phyloP scores from a whole-genome alignment of 2,888 invertebrate species.

The Drosophila neutralis region DNA sequence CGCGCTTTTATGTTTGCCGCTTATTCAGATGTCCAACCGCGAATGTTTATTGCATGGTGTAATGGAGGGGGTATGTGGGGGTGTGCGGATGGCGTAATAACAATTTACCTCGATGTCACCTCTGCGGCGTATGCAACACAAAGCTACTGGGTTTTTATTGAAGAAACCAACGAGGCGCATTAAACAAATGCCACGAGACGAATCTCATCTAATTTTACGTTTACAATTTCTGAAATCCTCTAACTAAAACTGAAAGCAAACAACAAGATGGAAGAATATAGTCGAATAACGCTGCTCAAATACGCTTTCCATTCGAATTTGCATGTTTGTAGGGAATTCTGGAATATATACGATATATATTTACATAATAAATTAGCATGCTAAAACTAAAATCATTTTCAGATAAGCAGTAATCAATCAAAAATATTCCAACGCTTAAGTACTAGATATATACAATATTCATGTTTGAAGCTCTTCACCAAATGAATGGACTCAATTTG shows the following conservation, averaged over 20 bases:
- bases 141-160: slow-evolving; percentile 46
- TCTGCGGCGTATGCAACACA: slow-evolving; percentile 34
- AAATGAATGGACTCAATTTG: slow-evolving; percentile 9
- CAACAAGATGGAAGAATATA: not conserved
- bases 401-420: not conserved
- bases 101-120: slow-evolving; percentile 69
- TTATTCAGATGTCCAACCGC: slow-evolving; percentile 43
- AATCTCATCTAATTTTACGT: slow-evolving; percentile 77
- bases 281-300: not conserved
- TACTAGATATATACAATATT: not conserved
- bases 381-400: not conserved
- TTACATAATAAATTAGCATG: not conserved
- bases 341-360: not conserved
- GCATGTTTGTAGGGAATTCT: not conserved
- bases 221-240: slow-evolving; percentile 48
- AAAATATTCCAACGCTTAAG: not conserved
- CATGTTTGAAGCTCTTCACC: not conserved
- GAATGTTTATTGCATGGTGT: slow-evolving; percentile 52
- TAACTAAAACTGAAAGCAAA: slow-evolving; percentile 17
- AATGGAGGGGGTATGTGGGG: not conserved
- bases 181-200: slow-evolving; percentile 70
- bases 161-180: slow-evolving; percentile 69
- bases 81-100: slow-evolving; percentile 41
- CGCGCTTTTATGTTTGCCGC: slow-evolving; percentile 36
- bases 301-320: slow-evolving; percentile 2